Evolutionary conservation across 2,113 vertebrate genomes (phyloP).

Genomic region (rabbit (Oryctolagus cuniculus)): DNA sequence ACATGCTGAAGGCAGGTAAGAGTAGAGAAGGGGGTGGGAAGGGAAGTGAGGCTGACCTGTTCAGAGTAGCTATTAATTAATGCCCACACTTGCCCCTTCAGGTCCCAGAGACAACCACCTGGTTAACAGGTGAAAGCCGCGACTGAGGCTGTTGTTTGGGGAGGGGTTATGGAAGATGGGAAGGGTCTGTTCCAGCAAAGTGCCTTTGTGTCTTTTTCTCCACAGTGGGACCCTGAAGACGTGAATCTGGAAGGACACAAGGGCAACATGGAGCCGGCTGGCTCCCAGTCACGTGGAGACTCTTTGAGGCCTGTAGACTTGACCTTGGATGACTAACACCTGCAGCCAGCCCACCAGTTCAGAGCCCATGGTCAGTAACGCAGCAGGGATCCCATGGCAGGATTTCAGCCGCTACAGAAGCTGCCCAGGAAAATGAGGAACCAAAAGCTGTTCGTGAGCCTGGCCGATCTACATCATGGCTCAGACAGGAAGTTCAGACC

Average conservation of each 20-base stretch:
- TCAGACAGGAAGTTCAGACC: neutral
- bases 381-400: neutral
- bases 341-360: neutral
- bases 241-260: constrained; percentile 82
- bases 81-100: neutral
- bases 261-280: constrained; percentile 15
- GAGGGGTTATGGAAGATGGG: neutral
- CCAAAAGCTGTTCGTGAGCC: neutral
- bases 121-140: neutral
- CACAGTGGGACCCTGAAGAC: constrained; percentile 89
- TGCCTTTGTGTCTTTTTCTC: constrained; percentile 64
- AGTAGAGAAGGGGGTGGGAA: neutral
- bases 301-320: constrained; percentile 26
- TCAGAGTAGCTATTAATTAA: neutral
- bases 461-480: neutral
- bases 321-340: constrained; percentile 52
- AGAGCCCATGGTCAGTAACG: neutral
- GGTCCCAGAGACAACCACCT: neutral
- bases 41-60: neutral
- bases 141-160: neutral
- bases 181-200: neutral
- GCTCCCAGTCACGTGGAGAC: neutral
- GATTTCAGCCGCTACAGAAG: neutral
- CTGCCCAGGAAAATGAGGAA: neutral
- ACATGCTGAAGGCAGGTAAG: neutral